A percentile compares a stretch with the other conserved stretches of the same genome.
Evolutionary conservation across 1,140 invertebrate genomes (phyloP).

Genomic region (Orchesella cincta): DNA sequence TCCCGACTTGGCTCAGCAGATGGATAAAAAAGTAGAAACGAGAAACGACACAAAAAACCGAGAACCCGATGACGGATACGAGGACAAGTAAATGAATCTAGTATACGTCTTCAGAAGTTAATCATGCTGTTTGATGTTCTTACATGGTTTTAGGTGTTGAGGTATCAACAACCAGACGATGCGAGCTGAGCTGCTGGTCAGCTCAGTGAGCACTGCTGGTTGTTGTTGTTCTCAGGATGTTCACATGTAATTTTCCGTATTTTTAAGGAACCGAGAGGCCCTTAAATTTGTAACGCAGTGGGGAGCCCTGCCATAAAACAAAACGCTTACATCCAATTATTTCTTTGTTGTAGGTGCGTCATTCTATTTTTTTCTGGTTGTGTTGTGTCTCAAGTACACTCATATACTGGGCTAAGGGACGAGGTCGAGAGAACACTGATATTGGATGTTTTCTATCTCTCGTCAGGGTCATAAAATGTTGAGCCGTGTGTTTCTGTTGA

Average conservation of each 20-base stretch:
- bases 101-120: too few relatives aligned
- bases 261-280: slow-evolving; percentile 26
- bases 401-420: too few relatives aligned
- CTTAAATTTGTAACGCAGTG: slow-evolving; percentile 42
- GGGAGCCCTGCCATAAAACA: slow-evolving; percentile 40
- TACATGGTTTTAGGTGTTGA: slow-evolving; percentile 13
- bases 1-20: too few relatives aligned
- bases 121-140: not conserved
- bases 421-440: not conserved
- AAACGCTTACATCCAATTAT: slow-evolving; percentile 45
- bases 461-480: not conserved
- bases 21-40: not conserved
- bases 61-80: slow-evolving; percentile 18
- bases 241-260: not conserved
- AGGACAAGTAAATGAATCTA: slow-evolving; percentile 17
- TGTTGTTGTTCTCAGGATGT: slow-evolving; percentile 18
- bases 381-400: too few relatives aligned
- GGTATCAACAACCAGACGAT: not conserved
- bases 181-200: not conserved
- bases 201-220: not conserved
- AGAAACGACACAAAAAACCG: too few relatives aligned
- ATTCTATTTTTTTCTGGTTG: not conserved
- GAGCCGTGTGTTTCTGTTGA: too few relatives aligned
- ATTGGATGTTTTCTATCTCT: not conserved
- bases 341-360: slow-evolving; percentile 42